Evolutionary conservation across 2,113 vertebrate species (phyloP), one percentile per base, ranked within the genome.

Genomic region (Equus przewalskii): DNA sequence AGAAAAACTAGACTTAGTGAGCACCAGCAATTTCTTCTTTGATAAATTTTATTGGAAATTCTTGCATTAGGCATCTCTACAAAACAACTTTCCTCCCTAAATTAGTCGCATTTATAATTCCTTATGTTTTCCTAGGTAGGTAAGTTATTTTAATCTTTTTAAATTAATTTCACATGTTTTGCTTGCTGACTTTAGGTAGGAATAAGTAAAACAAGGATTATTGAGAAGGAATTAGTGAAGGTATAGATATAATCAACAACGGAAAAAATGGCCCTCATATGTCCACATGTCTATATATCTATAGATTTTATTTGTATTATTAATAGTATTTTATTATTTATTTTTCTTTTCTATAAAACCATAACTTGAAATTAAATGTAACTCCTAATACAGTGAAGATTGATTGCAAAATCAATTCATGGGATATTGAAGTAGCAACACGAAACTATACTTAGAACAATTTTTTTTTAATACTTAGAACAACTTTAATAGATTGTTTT

Each of bases 81-180:
- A 51, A 19, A 87, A 36, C 16, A 72, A 36, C 14, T 46, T 65
- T 82, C 30, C 16, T 83, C 89, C 33, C 33, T 62, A 92, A 81
- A 56, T 69, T 70, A 19, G 36, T 62, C 41, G 83, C 7, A 56
- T 15, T 22, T 46, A 28, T 28, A 8, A 28, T 41, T 90, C 70
- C 21, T 64, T 69, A 41, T 24, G 26, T 73, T 84, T 87, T 87
- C 26, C 41, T 41, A 51, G 24, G 56, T 41, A 70, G 46, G 3
- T 33, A 36, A 89, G 12, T 76, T 51, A 65, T 67, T 86, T 89
- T 64, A 78, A 73, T 72, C 8, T 54, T 76, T 92, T 93, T 15
- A 95, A 58, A n/a, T 62, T 88, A 92, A 67, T 62, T 78, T 82
- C 36, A 83, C 30, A 33, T 16, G 60, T 97, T 92, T 78, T 33